These are phyloP conservation scores for Proterorhinus semilunaris DNA, from an alignment of 2,113 vertebrate species.

Conservation along the genomic window DNA sequence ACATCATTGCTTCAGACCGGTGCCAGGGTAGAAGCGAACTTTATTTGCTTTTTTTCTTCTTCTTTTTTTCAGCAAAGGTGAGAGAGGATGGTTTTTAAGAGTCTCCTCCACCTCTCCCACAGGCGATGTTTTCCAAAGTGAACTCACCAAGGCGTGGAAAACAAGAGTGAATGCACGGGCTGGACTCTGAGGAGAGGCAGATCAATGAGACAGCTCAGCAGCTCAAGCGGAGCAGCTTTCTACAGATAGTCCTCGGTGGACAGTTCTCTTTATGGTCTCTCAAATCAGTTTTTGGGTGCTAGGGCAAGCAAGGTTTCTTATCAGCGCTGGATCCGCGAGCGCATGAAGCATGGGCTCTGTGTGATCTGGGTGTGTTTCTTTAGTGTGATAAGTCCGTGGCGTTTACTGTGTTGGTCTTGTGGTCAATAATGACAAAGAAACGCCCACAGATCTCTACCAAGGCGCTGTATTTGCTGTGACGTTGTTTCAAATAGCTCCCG, in stretches of 20 bases:
- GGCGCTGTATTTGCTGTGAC: not conserved
- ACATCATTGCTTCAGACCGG: conserved; percentile 31
- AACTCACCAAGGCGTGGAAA: conserved; percentile 65
- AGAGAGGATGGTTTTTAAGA: conserved; percentile 21
- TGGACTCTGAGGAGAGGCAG: conserved; percentile 62
- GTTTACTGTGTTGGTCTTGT: conserved; percentile 9
- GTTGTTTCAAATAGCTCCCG: no score
- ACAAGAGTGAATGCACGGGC: conserved; percentile 64
- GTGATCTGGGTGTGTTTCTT: conserved; percentile 29
- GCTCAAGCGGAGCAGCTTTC: conserved; percentile 69
- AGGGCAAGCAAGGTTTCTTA: conserved; percentile 49
- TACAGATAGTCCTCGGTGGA: conserved; percentile 68
- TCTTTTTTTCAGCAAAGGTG: conserved; percentile 11
- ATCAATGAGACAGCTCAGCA: conserved; percentile 72
- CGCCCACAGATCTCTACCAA: not conserved
- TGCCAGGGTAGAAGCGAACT: conserved; percentile 24
- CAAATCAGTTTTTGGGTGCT: conserved; percentile 59
- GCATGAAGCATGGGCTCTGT: conserved; percentile 54
- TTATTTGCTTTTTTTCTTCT: conserved; percentile 22
- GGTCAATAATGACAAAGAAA: not conserved
- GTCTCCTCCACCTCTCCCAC: conserved; percentile 46
- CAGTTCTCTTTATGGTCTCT: conserved; percentile 70
- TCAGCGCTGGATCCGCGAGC: conserved; percentile 52
- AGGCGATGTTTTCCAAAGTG: conserved; percentile 70
- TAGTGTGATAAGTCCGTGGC: conserved; percentile 24